Percentiles rank a stretch among this genome's conserved stretches.
phyloP scores from a whole-genome alignment of 2,113 vertebrate species.

The Promerops cafer region DNA sequence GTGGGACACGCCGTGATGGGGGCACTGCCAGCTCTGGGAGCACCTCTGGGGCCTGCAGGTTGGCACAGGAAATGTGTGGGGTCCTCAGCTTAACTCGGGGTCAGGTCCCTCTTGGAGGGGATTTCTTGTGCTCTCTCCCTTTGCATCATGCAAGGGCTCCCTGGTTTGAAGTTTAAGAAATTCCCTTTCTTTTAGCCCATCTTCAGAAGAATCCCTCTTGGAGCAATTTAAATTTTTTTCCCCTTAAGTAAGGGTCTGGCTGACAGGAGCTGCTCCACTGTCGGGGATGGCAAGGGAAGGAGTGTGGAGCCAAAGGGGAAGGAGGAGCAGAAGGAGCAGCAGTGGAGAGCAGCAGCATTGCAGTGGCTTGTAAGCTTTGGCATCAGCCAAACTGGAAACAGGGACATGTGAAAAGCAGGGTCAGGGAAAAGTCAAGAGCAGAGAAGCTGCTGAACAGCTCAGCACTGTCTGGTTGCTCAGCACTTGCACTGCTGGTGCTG shows the following conservation, averaged over 20 bases:
- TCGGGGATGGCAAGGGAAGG: background rate
- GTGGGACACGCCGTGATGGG: background rate
- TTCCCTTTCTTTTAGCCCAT: background rate
- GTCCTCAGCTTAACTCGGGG: background rate
- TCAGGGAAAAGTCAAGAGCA: background rate
- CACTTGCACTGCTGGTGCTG: background rate
- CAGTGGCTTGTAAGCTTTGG: background rate
- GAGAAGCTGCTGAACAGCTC: background rate
- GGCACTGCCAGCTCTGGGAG: background rate
- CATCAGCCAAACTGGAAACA: background rate
- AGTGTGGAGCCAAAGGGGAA: background rate
- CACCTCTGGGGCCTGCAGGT: background rate
- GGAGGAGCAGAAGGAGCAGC: background rate
- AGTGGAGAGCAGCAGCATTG: background rate
- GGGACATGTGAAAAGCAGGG: background rate
- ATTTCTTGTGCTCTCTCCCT: background rate
- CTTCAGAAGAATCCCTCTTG: background rate
- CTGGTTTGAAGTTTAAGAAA: background rate
- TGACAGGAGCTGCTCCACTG: background rate
- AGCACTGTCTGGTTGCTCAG: background rate
- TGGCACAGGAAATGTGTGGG: background rate
- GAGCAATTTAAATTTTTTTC: background rate
- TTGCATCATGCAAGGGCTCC: background rate
- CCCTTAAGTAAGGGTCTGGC: background rate
- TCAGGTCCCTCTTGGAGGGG: background rate